Percentiles rank a stretch among this genome's conserved stretches.
These are phyloP conservation scores for Sinocyclocheilus maitianheensis DNA, from an alignment of 2,113 vertebrate genomes.

Conservation along the genomic window DNA sequence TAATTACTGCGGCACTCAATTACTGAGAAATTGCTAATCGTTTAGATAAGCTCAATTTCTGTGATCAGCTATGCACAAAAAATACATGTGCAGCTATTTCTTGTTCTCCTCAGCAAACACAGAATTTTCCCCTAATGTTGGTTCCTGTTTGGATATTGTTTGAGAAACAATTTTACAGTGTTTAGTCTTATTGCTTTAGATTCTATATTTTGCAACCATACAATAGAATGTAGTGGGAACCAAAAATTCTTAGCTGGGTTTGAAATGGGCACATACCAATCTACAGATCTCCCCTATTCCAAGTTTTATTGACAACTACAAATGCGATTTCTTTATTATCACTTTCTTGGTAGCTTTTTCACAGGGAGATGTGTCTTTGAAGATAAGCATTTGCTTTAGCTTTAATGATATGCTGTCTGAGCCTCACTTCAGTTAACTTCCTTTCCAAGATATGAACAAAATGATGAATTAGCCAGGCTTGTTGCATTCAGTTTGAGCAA, in stretches of 20 bases:
- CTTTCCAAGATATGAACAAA: constrained; percentile 58
- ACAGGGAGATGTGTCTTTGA: constrained; percentile 47
- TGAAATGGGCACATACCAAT: constrained; percentile 1
- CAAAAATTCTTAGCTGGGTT: background rate
- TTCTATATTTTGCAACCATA: background rate
- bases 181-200: background rate
- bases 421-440: constrained; percentile 49
- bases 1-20: too few species aligned
- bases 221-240: background rate
- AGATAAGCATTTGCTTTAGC: constrained; percentile 52
- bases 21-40: background rate
- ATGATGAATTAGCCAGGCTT: constrained; percentile 55
- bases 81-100: background rate
- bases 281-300: background rate
- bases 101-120: too few species aligned
- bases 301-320: constrained; percentile 46
- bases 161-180: background rate
- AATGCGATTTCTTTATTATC: constrained; percentile 46
- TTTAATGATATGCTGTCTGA: constrained; percentile 59
- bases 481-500: constrained; percentile 37
- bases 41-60: background rate
- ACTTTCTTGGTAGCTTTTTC: constrained; percentile 32
- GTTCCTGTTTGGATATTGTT: background rate
- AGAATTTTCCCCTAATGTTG: background rate
- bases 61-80: background rate